Evolutionary conservation across 2,113 vertebrate species (phyloP).

Genomic region (Xenopus tropicalis): DNA sequence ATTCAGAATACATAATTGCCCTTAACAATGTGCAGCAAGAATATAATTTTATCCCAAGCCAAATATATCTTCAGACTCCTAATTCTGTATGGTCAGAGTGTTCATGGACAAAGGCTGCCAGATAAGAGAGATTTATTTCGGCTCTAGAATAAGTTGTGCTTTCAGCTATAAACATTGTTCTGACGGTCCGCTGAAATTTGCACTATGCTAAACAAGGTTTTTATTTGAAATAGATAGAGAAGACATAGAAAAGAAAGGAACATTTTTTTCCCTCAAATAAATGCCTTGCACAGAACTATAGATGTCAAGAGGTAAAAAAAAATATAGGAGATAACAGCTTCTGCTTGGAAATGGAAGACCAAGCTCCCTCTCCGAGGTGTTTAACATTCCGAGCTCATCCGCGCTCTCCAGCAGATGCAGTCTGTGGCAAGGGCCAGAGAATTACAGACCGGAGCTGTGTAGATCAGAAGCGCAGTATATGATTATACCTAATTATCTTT

Average conservation of each 20-base stretch:
- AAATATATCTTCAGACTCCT: not conserved
- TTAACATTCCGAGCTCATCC: conserved; percentile 42
- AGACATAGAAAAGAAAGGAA: conserved; percentile 12
- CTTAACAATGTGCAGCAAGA: too few relatives aligned
- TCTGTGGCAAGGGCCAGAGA: conserved; percentile 36
- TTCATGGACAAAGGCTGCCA: not conserved
- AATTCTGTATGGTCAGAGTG: too few relatives aligned
- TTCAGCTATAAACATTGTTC: not conserved
- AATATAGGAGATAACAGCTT: conserved; percentile 20
- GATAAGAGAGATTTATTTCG: not conserved
- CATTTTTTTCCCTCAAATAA: conserved; percentile 20
- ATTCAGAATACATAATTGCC: not conserved
- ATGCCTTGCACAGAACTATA: conserved; percentile 25
- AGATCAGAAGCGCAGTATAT: conserved; percentile 43
- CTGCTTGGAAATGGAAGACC: conserved; percentile 19
- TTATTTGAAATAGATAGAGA: conserved; percentile 6
- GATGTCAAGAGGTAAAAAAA: conserved; percentile 38
- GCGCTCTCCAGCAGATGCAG: conserved; percentile 34
- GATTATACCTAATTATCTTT: conserved; percentile 45
- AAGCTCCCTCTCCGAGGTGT: conserved; percentile 29
- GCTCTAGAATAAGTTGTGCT: not conserved
- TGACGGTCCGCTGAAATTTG: not conserved
- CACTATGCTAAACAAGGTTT: not conserved
- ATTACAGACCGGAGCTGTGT: conserved; percentile 36
- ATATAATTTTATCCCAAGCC: not conserved